These are phyloP conservation scores for Athene cunicularia DNA, from an alignment of 2,113 vertebrate genomes.

Conservation along the genomic window DNA sequence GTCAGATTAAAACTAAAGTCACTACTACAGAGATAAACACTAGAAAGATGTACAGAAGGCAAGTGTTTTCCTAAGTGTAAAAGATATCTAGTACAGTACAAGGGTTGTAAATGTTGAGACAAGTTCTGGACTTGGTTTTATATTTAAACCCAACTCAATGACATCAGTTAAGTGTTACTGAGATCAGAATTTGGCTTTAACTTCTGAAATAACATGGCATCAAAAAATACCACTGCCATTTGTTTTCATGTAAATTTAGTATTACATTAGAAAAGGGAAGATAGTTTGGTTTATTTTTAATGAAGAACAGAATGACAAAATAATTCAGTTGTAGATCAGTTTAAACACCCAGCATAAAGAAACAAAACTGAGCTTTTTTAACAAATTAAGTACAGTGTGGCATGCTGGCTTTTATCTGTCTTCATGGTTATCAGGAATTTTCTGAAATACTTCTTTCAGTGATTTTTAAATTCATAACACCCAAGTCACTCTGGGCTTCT, in stretches of 20 bases:
- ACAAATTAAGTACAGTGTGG: slow-evolving; percentile 21
- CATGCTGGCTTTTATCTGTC: slow-evolving; percentile 57
- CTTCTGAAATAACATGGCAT: not conserved
- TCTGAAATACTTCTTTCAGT: not conserved
- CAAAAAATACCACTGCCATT: not conserved
- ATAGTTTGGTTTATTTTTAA: slow-evolving; percentile 61
- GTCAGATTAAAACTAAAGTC: not conserved
- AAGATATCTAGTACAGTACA: not conserved
- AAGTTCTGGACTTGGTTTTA: not conserved
- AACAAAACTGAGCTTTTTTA: slow-evolving; percentile 44
- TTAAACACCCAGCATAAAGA: slow-evolving; percentile 72
- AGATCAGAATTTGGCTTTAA: slow-evolving; percentile 10
- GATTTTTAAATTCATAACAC: not conserved
- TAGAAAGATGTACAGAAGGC: not conserved
- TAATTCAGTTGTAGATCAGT: slow-evolving; percentile 71
- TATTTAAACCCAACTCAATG: not conserved
- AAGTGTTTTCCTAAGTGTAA: not conserved
- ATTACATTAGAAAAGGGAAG: slow-evolving; percentile 83
- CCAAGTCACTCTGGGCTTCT: not conserved
- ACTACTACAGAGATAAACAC: not conserved
- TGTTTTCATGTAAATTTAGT: slow-evolving; percentile 34
- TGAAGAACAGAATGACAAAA: slow-evolving; percentile 76
- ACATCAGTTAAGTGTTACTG: not conserved
- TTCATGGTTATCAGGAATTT: slow-evolving; percentile 4
- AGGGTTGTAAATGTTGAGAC: not conserved